These are phyloP conservation scores for Sminthurides bifidus DNA, from an alignment of 1,140 invertebrate species.

Conservation along the genomic window DNA sequence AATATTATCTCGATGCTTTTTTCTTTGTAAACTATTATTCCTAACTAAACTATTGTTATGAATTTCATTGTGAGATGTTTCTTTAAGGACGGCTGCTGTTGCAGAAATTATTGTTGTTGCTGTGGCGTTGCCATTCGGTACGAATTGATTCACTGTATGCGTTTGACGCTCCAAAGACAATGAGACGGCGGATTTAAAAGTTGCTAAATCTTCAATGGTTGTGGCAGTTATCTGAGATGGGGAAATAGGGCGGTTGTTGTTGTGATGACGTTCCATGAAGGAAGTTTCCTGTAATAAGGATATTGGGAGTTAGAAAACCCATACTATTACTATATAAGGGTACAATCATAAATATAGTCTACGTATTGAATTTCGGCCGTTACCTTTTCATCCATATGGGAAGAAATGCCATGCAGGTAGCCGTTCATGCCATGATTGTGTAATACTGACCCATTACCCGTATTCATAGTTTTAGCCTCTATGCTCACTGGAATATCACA, in stretches of 20 bases:
- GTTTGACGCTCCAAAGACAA: slow-evolving; percentile 3
- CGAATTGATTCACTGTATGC: too few species aligned
- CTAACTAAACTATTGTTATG: background rate
- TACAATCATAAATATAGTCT: background rate
- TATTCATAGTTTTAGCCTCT: slow-evolving; percentile 18
- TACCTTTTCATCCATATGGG: slow-evolving; percentile 30
- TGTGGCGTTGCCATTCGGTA: too few species aligned
- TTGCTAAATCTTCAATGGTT: slow-evolving; percentile 17
- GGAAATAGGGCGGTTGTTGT: slow-evolving; percentile 31
- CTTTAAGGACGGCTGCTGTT: slow-evolving; percentile 7
- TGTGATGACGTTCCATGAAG: slow-evolving; percentile 27
- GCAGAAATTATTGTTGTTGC: background rate
- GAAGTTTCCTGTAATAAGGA: slow-evolving; percentile 28
- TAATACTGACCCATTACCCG: slow-evolving; percentile 9
- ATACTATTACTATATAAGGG: too few species aligned
- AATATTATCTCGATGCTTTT: slow-evolving; percentile 15
- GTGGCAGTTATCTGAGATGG: slow-evolving; percentile 24
- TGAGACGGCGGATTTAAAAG: slow-evolving; percentile 10
- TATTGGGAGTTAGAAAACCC: too few species aligned
- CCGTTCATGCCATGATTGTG: slow-evolving; percentile 20
- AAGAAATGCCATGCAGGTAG: slow-evolving; percentile 27
- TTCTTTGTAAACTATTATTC: slow-evolving; percentile 19
- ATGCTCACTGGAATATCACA: slow-evolving; percentile 21
- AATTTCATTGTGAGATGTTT: background rate
- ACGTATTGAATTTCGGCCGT: background rate